These are phyloP conservation scores for Dicyrtomina minuta DNA, from an alignment of 2,888 invertebrate species.

Conservation along the genomic window DNA sequence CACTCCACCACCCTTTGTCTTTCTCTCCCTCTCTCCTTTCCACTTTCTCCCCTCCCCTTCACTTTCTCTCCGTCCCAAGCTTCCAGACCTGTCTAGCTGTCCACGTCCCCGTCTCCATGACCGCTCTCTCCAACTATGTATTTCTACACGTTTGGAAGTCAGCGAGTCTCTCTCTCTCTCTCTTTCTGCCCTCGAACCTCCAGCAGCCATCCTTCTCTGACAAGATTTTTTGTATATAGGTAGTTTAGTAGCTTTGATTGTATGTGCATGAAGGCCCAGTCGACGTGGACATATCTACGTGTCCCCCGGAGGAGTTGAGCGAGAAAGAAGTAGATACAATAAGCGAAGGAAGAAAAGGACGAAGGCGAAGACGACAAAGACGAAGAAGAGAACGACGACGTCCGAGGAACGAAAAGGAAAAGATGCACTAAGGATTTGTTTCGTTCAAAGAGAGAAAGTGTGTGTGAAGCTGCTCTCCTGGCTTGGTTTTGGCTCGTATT, in stretches of 20 bases:
- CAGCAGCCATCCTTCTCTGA: too few relatives aligned
- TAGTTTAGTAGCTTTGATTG: background rate
- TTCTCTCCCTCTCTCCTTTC: slow-evolving; percentile 1
- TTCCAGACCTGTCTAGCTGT: background rate
- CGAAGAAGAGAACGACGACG: background rate
- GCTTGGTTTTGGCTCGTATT: too few relatives aligned
- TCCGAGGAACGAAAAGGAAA: background rate
- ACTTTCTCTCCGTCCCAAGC: background rate
- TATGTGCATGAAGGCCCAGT: background rate
- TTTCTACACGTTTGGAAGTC: too few relatives aligned
- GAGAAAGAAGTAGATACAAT: background rate
- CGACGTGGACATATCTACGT: background rate
- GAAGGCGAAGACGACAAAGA: slow-evolving; percentile 6
- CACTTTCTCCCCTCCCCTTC: background rate
- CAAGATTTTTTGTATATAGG: too few relatives aligned
- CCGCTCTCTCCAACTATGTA: background rate
- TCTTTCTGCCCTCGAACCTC: too few relatives aligned
- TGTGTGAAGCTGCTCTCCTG: background rate
- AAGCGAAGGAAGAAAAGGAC: background rate
- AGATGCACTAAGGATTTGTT: background rate
- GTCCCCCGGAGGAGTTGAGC: background rate
- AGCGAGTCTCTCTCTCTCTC: too few relatives aligned
- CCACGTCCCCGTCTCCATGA: background rate
- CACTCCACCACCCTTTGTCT: background rate
- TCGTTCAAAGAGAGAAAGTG: background rate